Evolutionary conservation across 1,140 invertebrate species (phyloP).

Genomic region (Penaeus vannamei): DNA sequence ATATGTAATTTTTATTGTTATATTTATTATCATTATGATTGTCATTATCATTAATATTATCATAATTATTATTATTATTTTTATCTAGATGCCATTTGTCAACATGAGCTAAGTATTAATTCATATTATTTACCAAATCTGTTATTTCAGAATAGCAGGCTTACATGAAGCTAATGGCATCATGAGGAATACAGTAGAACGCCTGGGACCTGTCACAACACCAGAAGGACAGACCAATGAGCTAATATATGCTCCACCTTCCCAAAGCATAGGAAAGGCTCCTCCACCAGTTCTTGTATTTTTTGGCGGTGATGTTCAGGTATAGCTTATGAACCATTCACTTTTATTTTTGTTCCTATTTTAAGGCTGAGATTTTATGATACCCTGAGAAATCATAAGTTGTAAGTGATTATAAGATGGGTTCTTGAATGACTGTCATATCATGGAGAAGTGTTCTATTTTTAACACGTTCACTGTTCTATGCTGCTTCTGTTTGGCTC

Average conservation of each 20-base stretch:
- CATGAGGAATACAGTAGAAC: neutral
- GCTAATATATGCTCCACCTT: conserved; percentile 1
- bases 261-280: neutral
- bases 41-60: too few species aligned
- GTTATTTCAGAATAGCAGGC: neutral
- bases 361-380: too few species aligned
- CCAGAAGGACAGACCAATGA: neutral
- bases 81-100: too few species aligned
- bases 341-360: too few species aligned
- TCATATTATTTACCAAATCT: neutral
- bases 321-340: neutral
- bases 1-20: conserved; percentile 12
- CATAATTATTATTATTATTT: too few species aligned
- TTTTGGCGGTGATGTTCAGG: conserved; percentile 24
- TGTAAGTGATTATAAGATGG: too few species aligned
- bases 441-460: too few species aligned
- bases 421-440: too few species aligned
- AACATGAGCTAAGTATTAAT: neutral
- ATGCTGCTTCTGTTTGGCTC: too few species aligned
- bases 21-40: too few species aligned
- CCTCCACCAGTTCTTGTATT: neutral
- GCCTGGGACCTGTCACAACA: neutral
- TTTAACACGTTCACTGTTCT: too few species aligned
- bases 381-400: too few species aligned
- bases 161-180: neutral